Base-by-base conservation (phyloP, 2,797 vertebrate species). In the Sebastes taczanowskii region DNA sequence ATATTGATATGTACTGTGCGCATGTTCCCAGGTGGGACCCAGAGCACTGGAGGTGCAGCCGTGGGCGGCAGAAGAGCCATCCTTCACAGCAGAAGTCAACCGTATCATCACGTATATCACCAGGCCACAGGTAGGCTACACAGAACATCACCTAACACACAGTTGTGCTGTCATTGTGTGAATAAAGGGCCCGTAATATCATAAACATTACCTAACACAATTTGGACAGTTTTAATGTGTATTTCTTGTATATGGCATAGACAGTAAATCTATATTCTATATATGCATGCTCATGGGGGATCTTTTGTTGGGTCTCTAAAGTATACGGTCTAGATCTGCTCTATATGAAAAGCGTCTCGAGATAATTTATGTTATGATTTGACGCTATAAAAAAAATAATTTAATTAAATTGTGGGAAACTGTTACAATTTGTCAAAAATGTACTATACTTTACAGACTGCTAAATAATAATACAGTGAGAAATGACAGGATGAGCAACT, bases 71-170 rank as follows among this genome's bases (percentile, higher is more conserved):
- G 89, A 84, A 49, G 53, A 89, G 67, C 86, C 90, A 3, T 95
- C 94, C 42, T 95, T 96, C 85, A 80, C 73, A 11, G 86, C 91
- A 68, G 95, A 96, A 71, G 86, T 95, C 63, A 60, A 83, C 27
- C 92, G 94, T 35, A 79, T 96, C 70, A 59, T 94, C 71, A 59
- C 62, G 6, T 93, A 93, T 59, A 90, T 95, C 88, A 93, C 82
- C 82, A 93, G 74, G 25, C 93, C 91, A 29, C 93, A 95, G 94
- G 95, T 96, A 89, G 49, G 81, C 60, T 23, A 42, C 66, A 61
- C 62, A 58, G 11, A 84, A 16, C 30, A 66, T 52, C 64, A 70
- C 32, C 10, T 29, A 23, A 61, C 53, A 62, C 67, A 64, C 29
- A 58, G 27, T 3, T 5, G 11, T 18, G 25, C 7, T 52, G 30